A percentile compares a stretch with the other conserved stretches of the same genome.
Conservation (phyloP, 2,888 invertebrate species). For the Hirtodrosophila duncani region DNA sequence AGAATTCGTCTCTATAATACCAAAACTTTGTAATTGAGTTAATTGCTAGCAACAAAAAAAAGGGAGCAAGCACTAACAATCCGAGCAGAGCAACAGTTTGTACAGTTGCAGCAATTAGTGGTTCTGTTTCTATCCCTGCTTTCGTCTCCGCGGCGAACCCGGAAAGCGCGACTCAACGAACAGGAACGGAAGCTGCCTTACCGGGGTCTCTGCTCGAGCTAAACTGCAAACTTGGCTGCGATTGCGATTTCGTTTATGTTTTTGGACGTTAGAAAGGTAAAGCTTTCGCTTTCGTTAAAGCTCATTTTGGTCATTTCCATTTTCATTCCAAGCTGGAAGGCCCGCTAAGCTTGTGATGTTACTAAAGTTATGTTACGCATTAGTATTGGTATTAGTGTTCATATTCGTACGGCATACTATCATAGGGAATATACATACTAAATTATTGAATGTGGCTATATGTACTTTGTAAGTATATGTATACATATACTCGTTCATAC, state of each 20-base stretch:
- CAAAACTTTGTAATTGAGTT: slow-evolving; percentile 58
- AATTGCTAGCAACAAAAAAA: slow-evolving; percentile 27
- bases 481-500: too few species aligned
- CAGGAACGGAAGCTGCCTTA: slow-evolving; percentile 32
- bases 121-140: slow-evolving; percentile 63
- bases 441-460: too few species aligned
- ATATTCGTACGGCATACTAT: too few species aligned
- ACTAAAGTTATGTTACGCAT: too few species aligned
- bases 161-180: slow-evolving; percentile 46
- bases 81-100: slow-evolving; percentile 60
- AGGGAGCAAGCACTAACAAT: slow-evolving; percentile 3
- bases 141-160: slow-evolving; percentile 29
- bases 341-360: too few species aligned
- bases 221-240: slow-evolving; percentile 52
- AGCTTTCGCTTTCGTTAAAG: slow-evolving; percentile 27
- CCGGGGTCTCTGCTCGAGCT: slow-evolving; percentile 60
- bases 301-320: too few species aligned
- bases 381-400: too few species aligned
- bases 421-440: too few species aligned
- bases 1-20: slow-evolving; percentile 30
- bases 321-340: slow-evolving; percentile 41
- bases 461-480: too few species aligned
- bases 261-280: slow-evolving; percentile 24
- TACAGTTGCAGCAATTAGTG: slow-evolving; percentile 17
- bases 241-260: slow-evolving; percentile 28